Evolutionary conservation across 1,140 invertebrate species (phyloP).

Genomic region (Zeugodacus cucurbitae): DNA sequence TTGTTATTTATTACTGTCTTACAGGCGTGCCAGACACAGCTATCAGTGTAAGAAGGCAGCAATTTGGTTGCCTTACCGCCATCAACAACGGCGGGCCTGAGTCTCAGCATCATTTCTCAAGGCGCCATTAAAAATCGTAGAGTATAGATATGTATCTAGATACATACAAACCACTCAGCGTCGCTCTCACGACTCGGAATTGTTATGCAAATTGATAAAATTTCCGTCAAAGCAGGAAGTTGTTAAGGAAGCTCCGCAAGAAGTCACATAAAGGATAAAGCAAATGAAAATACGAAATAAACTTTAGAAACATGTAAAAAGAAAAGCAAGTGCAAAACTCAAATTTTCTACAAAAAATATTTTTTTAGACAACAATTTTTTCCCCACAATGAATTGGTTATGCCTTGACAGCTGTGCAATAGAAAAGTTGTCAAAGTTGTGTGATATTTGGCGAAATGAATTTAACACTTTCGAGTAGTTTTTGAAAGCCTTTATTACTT

Average conservation of each 20-base stretch:
- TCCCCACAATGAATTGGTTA: too few relatives aligned
- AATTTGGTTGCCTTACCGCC: not conserved
- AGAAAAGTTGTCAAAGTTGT: not conserved
- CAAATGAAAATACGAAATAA: not conserved
- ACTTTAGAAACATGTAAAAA: too few relatives aligned
- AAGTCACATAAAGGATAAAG: not conserved
- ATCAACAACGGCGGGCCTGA: not conserved
- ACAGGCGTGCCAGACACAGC: not conserved
- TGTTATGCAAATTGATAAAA: conserved; percentile 37
- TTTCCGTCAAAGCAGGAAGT: conserved; percentile 32
- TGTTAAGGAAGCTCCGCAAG: not conserved
- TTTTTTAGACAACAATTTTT: too few relatives aligned
- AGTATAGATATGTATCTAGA: not conserved
- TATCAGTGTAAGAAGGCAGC: not conserved
- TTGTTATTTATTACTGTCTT: not conserved
- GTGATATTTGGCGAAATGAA: not conserved
- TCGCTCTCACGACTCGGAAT: not conserved
- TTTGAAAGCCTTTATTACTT: not conserved
- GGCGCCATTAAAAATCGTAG: not conserved
- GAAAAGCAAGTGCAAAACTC: not conserved
- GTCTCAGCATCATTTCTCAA: not conserved
- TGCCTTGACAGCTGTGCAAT: not conserved
- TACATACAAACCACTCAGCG: not conserved
- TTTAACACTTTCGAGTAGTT: not conserved
- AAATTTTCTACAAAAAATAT: not conserved